These are phyloP conservation scores for Vulpes ferrilata DNA, from an alignment of 2,113 vertebrate species.

Conservation along the genomic window DNA sequence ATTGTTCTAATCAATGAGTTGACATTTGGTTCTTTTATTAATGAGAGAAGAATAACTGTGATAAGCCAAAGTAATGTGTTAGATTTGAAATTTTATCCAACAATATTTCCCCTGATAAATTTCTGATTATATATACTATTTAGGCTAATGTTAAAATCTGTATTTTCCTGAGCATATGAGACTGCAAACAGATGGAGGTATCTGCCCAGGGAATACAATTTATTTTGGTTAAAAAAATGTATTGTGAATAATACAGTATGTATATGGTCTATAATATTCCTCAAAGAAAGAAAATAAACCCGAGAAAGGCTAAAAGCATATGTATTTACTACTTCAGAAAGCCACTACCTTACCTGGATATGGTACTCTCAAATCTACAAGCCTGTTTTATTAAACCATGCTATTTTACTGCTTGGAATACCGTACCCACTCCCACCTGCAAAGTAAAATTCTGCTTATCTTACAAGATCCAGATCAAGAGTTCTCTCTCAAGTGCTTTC, in stretches of 20 bases:
- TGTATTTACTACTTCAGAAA: background rate
- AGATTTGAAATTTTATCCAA: background rate
- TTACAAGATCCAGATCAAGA: background rate
- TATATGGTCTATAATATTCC: background rate
- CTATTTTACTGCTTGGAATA: background rate
- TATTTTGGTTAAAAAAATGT: slow-evolving; percentile 31
- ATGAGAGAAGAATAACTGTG: background rate
- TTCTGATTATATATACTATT: background rate
- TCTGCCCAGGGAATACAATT: background rate
- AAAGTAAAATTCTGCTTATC: background rate
- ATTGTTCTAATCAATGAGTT: background rate
- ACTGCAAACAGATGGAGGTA: background rate
- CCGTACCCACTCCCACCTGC: background rate
- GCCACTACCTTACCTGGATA: background rate
- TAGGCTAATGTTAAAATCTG: slow-evolving; percentile 34
- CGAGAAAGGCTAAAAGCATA: background rate
- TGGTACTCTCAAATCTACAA: background rate
- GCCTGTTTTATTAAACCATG: background rate
- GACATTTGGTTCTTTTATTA: slow-evolving; percentile 21
- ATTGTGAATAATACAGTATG: background rate
- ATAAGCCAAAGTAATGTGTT: background rate
- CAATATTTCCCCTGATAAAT: background rate
- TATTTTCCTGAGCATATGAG: background rate
- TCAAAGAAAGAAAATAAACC: background rate
- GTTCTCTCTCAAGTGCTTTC: background rate